Evolutionary conservation across 53 echinoderm and acorn worm species (phyloP).

Genomic region (Crossaster papposus): DNA sequence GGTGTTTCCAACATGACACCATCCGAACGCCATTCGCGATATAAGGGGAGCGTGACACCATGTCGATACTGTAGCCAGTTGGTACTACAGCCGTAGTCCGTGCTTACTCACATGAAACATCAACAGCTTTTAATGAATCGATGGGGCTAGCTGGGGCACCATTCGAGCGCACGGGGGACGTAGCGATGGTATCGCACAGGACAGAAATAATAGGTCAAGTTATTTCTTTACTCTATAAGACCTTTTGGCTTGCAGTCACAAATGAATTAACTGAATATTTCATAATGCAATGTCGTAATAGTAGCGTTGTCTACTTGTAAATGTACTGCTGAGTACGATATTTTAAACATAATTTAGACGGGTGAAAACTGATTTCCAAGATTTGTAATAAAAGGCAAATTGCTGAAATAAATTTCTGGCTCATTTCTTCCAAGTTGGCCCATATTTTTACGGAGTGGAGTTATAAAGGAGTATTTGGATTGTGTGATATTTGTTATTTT

Average conservation of each 20-base stretch:
- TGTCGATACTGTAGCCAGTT: conserved; percentile 32
- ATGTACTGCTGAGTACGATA: too few species aligned
- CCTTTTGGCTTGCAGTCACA: too few species aligned
- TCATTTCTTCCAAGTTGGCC: not conserved
- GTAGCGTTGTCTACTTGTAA: too few species aligned
- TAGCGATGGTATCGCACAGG: not conserved
- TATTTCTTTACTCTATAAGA: not conserved
- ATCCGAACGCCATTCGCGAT: not conserved
- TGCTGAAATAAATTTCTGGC: not conserved
- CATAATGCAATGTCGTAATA: too few species aligned
- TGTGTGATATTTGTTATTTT: too few species aligned
- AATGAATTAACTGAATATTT: too few species aligned
- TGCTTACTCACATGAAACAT: conserved; percentile 32
- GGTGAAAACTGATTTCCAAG: too few species aligned
- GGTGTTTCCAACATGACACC: not conserved
- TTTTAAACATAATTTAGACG: too few species aligned
- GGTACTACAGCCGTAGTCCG: not conserved
- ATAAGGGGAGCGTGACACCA: not conserved
- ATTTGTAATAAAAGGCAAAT: too few species aligned
- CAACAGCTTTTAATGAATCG: conserved; percentile 50
- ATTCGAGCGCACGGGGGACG: not conserved
- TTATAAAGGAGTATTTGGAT: too few species aligned
- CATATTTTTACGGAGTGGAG: too few species aligned
- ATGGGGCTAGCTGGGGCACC: not conserved
- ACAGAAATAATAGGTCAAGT: not conserved